Base-by-base conservation (phyloP, 2,113 vertebrate species). In the Acanthisitta chloris region DNA sequence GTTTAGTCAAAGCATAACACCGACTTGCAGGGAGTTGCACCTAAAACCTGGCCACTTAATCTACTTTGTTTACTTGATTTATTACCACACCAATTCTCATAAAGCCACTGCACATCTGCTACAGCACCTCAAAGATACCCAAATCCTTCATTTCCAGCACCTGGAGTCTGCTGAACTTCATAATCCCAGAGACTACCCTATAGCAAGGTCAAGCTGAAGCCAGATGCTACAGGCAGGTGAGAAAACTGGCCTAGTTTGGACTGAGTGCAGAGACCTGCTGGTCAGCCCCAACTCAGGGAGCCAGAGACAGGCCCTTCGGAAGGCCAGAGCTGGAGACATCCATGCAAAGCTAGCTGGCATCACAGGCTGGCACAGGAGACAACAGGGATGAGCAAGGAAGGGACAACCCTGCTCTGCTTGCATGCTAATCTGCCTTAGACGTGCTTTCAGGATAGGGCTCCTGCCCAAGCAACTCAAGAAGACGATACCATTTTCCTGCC, bases 341-440 rank as follows among this genome's bases (percentile, higher is more conserved):
- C 49, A 17, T 1, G 2, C 21, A 46, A 40, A 83, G 43, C 61
- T 14, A 73, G 21, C 48, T 73, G 29, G 29, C 38, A 57, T 55
- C 42, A 57, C 38, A 58, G 20, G 8, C 21, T 42, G 21, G 29
- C 49, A 36, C 51, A 70, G 57, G 18, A 80, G 21, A 46, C 36
- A 62, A 10, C n/a, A 46, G 62, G 36, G 66, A 51, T 18, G 36
- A 94, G 31, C 29, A 66, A 31, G 15, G 20, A 9, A 76, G 17
- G 64, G n/a, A 24, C 0, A 0, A 55, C 2, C 0, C 42, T 6
- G 34, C 19, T 65, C 40, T 52, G 40, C 31, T 29, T 25, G 3
- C 26, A 24, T 6, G 48, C 61, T 84, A 24, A 31, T 33, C 67
- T 40, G 29, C 73, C 24, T 55, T 40, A 82, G 46, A 28, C 21